Conservation (phyloP, 2,797 vertebrate genomes). For the Acanthiza pusilla region DNA sequence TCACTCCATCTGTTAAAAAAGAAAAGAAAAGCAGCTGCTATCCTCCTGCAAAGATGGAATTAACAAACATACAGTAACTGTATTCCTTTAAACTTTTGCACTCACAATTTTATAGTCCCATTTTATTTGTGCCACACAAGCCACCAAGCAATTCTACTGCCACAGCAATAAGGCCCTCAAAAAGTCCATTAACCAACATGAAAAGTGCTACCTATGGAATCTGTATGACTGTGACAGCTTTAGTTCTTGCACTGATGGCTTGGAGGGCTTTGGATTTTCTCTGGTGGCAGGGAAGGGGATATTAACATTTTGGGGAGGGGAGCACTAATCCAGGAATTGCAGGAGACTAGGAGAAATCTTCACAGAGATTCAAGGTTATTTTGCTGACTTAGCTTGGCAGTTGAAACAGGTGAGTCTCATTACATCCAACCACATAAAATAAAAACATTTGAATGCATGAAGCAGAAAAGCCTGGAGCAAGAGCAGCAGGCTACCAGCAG, state of each 20-base stretch:
- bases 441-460: background rate
- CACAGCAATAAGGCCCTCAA: slow-evolving; percentile 28
- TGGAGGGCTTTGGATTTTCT: background rate
- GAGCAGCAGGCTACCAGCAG: background rate
- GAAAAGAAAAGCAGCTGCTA: slow-evolving; percentile 75
- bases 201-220: background rate
- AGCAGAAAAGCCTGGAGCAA: background rate
- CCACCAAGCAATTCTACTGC: slow-evolving; percentile 49
- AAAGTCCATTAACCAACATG: background rate
- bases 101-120: slow-evolving; percentile 63
- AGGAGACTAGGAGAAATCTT: background rate
- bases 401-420: background rate
- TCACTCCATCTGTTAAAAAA: slow-evolving; percentile 78
- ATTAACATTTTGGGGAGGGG: background rate
- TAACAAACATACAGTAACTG: slow-evolving; percentile 72
- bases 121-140: slow-evolving; percentile 60
- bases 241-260: background rate
- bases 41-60: slow-evolving; percentile 70
- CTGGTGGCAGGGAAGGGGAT: background rate
- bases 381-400: background rate
- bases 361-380: background rate
- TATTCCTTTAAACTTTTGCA: slow-evolving; percentile 69
- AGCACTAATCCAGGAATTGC: background rate
- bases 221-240: background rate
- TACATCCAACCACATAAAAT: background rate